Evolutionary conservation across 2,797 vertebrate genomes (phyloP).

Genomic region (Parauchenoglanis punctatus): DNA sequence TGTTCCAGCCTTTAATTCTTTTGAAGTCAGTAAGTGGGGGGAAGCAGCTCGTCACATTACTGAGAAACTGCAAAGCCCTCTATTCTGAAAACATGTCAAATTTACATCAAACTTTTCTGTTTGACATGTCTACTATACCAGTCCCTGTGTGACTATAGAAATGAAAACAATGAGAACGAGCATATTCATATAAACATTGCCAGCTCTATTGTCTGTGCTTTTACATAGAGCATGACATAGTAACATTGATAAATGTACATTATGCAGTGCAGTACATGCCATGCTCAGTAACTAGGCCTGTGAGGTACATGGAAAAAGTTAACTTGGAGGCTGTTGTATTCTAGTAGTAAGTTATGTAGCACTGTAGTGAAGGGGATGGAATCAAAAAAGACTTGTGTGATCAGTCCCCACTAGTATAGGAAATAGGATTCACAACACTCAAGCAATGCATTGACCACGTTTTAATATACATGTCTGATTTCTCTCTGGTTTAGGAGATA

Average conservation of each 20-base stretch:
- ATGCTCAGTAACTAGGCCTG: background rate
- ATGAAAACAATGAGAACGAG: background rate
- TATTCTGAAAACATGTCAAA: too few relatives aligned
- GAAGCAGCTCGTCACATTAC: too few relatives aligned
- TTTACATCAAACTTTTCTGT: background rate
- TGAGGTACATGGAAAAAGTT: background rate
- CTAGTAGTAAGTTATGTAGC: background rate
- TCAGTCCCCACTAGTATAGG: background rate
- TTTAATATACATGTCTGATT: background rate
- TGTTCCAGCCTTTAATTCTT: too few relatives aligned
- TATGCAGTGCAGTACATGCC: background rate
- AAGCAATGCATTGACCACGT: background rate
- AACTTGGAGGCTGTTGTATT: too few relatives aligned
- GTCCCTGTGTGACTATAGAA: background rate
- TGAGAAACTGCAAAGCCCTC: too few relatives aligned
- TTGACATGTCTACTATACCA: background rate
- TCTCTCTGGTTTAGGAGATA: slow-evolving; percentile 76
- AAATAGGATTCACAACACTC: background rate
- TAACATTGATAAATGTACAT: background rate
- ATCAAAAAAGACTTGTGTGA: background rate
- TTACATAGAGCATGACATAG: background rate
- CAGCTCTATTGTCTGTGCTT: background rate
- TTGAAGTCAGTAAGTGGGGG: too few relatives aligned
- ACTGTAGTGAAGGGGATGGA: background rate
- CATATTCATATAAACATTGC: background rate